A percentile compares a stretch with the other conserved stretches of the same genome.
Conservation (phyloP, 2,797 vertebrate genomes). For the Nasua narica region DNA sequence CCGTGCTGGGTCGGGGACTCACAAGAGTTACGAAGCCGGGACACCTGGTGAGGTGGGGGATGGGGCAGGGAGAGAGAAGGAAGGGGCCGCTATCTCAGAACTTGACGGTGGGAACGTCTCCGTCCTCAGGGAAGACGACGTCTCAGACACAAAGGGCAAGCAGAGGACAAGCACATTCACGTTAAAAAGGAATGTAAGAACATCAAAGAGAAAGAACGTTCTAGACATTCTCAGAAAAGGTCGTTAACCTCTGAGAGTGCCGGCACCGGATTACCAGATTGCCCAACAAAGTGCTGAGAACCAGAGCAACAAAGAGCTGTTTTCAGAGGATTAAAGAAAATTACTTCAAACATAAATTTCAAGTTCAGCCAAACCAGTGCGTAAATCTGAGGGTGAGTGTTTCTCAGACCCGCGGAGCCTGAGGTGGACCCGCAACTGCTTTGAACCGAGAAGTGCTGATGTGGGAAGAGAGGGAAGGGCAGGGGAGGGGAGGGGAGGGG, state of each 20-base stretch:
- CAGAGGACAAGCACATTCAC: not conserved
- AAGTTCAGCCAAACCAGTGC: not conserved
- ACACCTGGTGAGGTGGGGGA: rapidly evolving
- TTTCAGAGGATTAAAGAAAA: not conserved
- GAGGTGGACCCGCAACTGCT: not conserved
- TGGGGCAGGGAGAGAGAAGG: rapidly evolving
- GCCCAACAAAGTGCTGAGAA: rapidly evolving
- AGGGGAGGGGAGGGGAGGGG: no score
- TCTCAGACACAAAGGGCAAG: not conserved
- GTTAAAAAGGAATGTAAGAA: rapidly evolving
- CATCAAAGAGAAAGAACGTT: not conserved
- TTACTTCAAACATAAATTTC: no score
- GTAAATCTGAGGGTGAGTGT: no score
- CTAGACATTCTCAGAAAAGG: not conserved
- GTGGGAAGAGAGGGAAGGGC: not conserved
- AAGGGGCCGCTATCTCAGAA: rapidly evolving
- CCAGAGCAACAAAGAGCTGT: not conserved
- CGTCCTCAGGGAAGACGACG: rapidly evolving
- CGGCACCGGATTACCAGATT: rapidly evolving
- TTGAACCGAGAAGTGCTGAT: not conserved
- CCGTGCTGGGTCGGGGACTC: rapidly evolving
- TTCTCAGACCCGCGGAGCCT: not conserved
- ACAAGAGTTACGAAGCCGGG: not conserved
- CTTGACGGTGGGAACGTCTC: not conserved
- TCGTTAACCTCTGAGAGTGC: not conserved